Evolutionary conservation across 1,140 invertebrate species (phyloP), one percentile per base, ranked within the genome.

Genomic region (Rhyacophila brunnea): DNA sequence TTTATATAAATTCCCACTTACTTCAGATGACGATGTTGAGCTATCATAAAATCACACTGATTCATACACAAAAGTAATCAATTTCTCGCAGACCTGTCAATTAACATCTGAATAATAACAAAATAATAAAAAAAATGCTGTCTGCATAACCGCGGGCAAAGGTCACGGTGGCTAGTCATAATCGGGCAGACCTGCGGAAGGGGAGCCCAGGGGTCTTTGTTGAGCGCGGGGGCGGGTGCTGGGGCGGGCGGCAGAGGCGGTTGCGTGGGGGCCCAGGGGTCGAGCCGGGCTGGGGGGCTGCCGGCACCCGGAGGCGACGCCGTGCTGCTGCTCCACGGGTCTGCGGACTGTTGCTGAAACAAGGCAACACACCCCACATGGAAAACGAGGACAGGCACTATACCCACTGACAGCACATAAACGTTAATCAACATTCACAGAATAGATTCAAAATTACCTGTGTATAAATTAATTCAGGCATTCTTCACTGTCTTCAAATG

Each of bases 201-300:
- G 1, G 75, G 71, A 46, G 54, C 49, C 62, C 62, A 64, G 19
- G 64, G 51, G 17, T 71, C 72, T 70, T 71, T 70, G 49, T 69
- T 68, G n/a, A n/a, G n/a, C 59, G 70, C 67, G 4, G 68, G 42
- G 15, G 58, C 34, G 6, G 48, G 28, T 13, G 68, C 59, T 23
- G 66, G 53, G 15, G 67, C 66, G 54, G 58, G 60, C 42, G 70
- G 69, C 9, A 69, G 17, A 70, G 70, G 64, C 65, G 64, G 38
- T 17, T 45, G 14, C 15, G 55, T 19, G 43, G 58, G 52, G 10
- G 59, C 18, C 52, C 52, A 56, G 18, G 63, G 55, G 44, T 54
- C 51, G 23, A 9, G 23, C 9, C 23, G 3, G 4, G 23, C 23
- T 17, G 45, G 44, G 1, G 58, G 63, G n/a, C 47, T 48, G 28